Conservation (phyloP, 2,113 vertebrate species). For the Psammodynastes pulverulentus region DNA sequence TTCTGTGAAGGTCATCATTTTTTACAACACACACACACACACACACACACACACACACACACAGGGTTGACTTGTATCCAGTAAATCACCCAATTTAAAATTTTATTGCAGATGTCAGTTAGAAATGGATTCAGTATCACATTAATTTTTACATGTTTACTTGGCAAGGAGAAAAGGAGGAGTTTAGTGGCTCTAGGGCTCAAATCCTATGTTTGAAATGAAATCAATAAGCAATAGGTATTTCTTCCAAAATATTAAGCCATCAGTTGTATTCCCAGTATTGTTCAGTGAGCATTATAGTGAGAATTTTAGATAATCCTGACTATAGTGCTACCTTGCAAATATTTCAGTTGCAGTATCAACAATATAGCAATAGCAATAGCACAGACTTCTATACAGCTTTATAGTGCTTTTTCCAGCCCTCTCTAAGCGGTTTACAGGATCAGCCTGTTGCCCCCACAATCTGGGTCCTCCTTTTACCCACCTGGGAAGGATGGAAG, state of each 20-base stretch:
- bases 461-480: no score
- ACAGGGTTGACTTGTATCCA: background rate
- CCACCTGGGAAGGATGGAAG: no score
- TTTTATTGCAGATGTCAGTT: background rate
- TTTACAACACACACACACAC: background rate
- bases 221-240: background rate
- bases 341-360: background rate
- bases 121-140: background rate
- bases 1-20: background rate
- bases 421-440: no score
- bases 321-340: background rate
- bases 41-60: background rate
- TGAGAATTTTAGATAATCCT: background rate
- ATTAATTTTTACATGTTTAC: background rate
- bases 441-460: no score
- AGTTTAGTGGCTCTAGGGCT: background rate
- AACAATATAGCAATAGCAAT: no score
- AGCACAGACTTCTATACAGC: no score
- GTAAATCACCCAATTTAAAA: background rate
- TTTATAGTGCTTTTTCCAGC: no score
- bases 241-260: background rate
- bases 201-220: background rate
- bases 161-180: background rate
- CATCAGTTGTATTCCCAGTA: background rate
- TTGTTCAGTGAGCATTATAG: background rate